Conservation (phyloP, 92 coral and sea anemone species). For the Porites lobata region DNA sequence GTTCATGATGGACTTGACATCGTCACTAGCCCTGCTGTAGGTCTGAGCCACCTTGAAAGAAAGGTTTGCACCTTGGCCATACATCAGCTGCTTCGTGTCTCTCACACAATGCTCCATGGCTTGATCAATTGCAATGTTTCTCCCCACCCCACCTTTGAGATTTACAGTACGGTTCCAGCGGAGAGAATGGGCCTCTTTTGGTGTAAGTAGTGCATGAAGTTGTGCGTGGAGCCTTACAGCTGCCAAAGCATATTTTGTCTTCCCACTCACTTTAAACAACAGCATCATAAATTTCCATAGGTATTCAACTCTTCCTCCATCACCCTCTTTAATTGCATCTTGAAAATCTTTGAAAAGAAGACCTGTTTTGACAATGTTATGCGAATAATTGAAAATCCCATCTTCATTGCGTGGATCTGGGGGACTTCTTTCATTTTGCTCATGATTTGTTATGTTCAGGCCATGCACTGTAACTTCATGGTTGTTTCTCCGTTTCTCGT, state of each 20-base stretch:
- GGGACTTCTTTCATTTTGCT: background rate
- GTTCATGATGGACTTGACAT: background rate
- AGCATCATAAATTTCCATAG: constrained; percentile 61
- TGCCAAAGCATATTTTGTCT: constrained; percentile 64
- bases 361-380: constrained; percentile 49
- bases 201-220: constrained; percentile 48
- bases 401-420: constrained; percentile 34
- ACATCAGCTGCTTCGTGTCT: constrained; percentile 55
- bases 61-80: constrained; percentile 65
- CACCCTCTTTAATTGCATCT: constrained; percentile 62
- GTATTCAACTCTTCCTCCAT: constrained; percentile 40
- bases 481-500: constrained; percentile 39
- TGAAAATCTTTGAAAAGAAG: constrained; percentile 52
- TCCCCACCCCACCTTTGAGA: constrained; percentile 49
- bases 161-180: constrained; percentile 61
- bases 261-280: constrained; percentile 55
- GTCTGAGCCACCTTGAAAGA: constrained; percentile 34
- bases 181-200: constrained; percentile 56
- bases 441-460: constrained; percentile 39
- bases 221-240: constrained; percentile 50
- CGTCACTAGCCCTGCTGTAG: constrained; percentile 47
- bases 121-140: constrained; percentile 54
- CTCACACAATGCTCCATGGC: constrained; percentile 55
- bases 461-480: constrained; percentile 47
- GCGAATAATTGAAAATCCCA: constrained; percentile 45